Evolutionary conservation across 2,113 vertebrate species (phyloP), one percentile per base, ranked within the genome.

Genomic region (Onychorhynchus coronatus): DNA sequence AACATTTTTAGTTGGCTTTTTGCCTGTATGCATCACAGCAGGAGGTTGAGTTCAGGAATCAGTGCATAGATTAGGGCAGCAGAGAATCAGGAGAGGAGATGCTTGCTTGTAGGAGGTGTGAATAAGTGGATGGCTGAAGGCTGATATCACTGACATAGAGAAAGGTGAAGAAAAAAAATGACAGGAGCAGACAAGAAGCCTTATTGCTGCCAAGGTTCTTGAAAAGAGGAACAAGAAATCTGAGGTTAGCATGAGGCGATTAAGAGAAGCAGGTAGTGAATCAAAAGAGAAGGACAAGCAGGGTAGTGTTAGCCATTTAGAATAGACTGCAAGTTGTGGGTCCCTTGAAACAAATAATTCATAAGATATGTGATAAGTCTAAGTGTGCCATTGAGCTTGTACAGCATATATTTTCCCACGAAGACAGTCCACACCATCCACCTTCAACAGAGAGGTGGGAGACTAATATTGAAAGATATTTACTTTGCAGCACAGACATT

Each of bases 71-170:
- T 92, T 89, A 89, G 58, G 93, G 77, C 93, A 94, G 41, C 70
- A 85, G 44, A 67, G 77, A 95, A 82, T 70, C 70, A 94, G 62
- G 37, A 92, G 50, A 86, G 58, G 39, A 95, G 81, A 91, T 42
- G 63, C 83, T 90, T 78, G 42, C 56, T 91, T 91, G 96, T 96
- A 88, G 96, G 93, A 97, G 89, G 96, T 96, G 96, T 95, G 95
- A 95, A 96, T 82, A 89, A 95, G 67, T 62, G 85, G 55, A 96
- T 88, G 65, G 94, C 78, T 96, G 95, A 95, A 95, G 93, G 58
- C 87, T 96, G 93, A 58, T 91, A 82, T 85, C 89, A 83, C 72
- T 90, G 91, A 93, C 95, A 89, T 3, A 94, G 58, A 75, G 66
- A 75, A 94, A 96, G 88, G 88, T 94, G 82, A 39, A 66, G 85